Percentiles rank a stretch among this genome's conserved stretches.
Conservation (phyloP, 2,113 vertebrate species). For the Smithornis capensis region DNA sequence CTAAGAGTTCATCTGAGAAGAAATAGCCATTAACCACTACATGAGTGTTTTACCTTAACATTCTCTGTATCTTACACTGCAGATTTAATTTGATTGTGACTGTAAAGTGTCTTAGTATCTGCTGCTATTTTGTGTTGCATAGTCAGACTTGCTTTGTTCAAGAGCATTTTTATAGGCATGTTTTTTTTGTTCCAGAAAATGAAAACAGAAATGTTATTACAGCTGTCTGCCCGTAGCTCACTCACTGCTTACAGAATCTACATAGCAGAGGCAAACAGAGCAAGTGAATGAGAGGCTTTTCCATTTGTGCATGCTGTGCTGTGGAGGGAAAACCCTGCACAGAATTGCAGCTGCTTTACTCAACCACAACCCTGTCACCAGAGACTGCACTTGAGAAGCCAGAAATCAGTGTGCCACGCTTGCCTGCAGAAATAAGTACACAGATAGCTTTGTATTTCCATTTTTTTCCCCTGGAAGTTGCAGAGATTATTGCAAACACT, state of each 20-base stretch:
- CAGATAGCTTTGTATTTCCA: not conserved
- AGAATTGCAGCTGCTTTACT: not conserved
- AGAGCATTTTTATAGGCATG: not conserved
- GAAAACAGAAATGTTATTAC: slow-evolving; percentile 1
- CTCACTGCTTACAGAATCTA: not conserved
- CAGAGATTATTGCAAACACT: not conserved
- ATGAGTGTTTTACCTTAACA: not conserved
- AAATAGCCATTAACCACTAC: slow-evolving; percentile 14
- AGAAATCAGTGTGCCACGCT: not conserved
- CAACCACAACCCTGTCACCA: not conserved
- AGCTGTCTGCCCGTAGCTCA: not conserved
- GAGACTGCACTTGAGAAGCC: not conserved
- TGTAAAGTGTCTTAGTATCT: not conserved
- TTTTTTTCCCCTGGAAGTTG: not conserved
- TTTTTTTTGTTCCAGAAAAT: slow-evolving; percentile 25
- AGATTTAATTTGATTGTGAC: not conserved
- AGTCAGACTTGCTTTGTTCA: not conserved
- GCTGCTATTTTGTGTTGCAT: not conserved
- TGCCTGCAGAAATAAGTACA: not conserved
- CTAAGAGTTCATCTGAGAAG: not conserved
- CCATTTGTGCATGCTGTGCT: not conserved
- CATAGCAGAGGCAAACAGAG: not conserved
- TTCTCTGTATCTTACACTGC: not conserved
- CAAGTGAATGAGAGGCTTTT: not conserved
- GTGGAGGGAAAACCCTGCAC: not conserved